A percentile compares a stretch with the other conserved stretches of the same genome.
phyloP scores from a whole-genome alignment of 2,797 vertebrate genomes.

The Falco concolor region DNA sequence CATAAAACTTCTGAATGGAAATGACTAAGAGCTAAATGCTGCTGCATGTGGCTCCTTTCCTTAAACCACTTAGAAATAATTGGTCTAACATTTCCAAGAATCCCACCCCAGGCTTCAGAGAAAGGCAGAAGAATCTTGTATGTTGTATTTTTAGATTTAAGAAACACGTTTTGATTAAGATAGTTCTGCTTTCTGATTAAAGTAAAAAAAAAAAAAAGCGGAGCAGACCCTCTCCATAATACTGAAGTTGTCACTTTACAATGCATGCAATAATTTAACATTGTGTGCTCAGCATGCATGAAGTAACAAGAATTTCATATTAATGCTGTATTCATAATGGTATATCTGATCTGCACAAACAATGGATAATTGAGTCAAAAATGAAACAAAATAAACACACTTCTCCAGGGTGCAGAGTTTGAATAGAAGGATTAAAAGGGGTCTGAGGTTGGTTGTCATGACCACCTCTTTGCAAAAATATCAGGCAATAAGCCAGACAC shows the following conservation, averaged over 20 bases:
- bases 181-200: background rate
- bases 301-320: background rate
- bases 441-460: background rate
- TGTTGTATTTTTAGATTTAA: background rate
- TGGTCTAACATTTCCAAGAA: background rate
- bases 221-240: background rate
- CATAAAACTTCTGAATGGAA: background rate
- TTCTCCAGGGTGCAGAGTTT: background rate
- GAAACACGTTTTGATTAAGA: background rate
- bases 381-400: background rate
- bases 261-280: background rate
- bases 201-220: background rate
- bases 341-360: background rate
- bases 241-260: background rate
- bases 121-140: background rate
- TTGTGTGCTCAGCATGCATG: background rate
- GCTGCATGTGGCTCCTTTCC: background rate
- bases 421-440: background rate
- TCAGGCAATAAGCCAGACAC: background rate
- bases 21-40: background rate
- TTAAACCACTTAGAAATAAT: background rate
- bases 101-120: background rate
- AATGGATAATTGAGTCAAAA: slow-evolving; percentile 11
- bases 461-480: background rate
- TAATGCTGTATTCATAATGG: background rate